Base-by-base conservation (phyloP, 2,797 vertebrate species). In the Mus spretus region DNA sequence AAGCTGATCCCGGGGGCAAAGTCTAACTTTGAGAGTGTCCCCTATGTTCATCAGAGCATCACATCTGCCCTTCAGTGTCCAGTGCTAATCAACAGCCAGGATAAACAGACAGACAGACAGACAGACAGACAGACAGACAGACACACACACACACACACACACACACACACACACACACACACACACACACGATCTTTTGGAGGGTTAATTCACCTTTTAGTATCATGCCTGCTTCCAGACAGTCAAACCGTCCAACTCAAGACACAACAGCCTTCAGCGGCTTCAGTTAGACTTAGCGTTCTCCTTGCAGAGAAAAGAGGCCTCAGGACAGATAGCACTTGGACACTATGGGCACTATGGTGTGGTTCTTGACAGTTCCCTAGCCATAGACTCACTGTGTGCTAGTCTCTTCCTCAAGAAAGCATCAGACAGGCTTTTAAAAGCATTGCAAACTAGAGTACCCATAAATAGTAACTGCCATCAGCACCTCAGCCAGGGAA, bases 281-380 rank as follows among this genome's bases (percentile, higher is more conserved):
- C 78, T 65, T 93, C 80, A 22, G 19, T 78, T 50, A 14, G 65
- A 40, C 83, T 37, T 14, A 34, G 74, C 3, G 11, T 82, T 81
- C 70, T 61, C n/a, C 75, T 26, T 96, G 57, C 19, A 20, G 19
- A 86, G 61, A 53, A 93, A 53, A 93, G 88, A 91, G 40, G 40
- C 17, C 65, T 19, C 34, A 72, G 44, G 55, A 72, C 65, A 61
- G 63, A 40, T 13, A 28, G 57, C 12, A 26, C 24, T 47, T 79
- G 72, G 72, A 47, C 11, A 20, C 37, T 20, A 11, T 14, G 72
- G 72, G 40, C 11, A 26, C 37, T 20, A 11, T 14, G 13, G 19
- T 9, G 0, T 6, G 78, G 47, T 26, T 22, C 19, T 4, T 14
- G 34, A n/a, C 19, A 44, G 3, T 14, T 44, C 70, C 57, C 50